Conservation (phyloP, 2,888 invertebrate species). For the Ferrisia virgata region DNA sequence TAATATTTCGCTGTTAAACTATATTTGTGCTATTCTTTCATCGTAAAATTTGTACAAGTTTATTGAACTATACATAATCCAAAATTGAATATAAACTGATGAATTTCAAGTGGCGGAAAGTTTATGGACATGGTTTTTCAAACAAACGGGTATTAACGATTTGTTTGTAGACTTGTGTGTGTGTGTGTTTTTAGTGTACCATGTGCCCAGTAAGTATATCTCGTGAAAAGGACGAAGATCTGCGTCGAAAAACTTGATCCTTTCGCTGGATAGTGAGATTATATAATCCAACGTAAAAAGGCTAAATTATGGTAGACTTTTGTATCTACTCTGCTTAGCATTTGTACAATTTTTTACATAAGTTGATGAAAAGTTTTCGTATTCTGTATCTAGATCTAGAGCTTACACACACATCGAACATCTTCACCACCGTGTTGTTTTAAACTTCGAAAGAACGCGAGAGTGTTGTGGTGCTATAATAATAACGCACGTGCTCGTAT, state of each 20-base stretch:
- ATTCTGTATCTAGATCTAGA: neutral
- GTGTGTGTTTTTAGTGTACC: neutral
- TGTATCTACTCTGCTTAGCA: neutral
- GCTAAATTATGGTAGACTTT: neutral
- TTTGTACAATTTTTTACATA: neutral
- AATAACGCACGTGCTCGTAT: neutral
- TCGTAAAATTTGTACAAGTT: neutral
- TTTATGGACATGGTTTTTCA: neutral
- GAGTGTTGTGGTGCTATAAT: neutral
- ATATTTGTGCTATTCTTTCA: neutral
- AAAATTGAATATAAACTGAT: neutral
- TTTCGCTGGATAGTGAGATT: neutral
- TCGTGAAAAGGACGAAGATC: neutral
- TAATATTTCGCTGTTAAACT: too few relatives aligned
- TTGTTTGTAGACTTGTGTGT: neutral
- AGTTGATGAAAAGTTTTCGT: neutral
- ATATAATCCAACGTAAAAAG: neutral
- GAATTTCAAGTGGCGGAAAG: neutral
- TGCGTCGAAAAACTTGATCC: neutral
- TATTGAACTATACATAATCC: neutral
- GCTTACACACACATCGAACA: neutral
- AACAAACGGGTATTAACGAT: neutral
- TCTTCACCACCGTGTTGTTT: neutral
- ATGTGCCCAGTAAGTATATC: neutral
- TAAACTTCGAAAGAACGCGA: neutral